Conservation (phyloP, 2,797 vertebrate genomes). For the Eulemur coronatus region DNA sequence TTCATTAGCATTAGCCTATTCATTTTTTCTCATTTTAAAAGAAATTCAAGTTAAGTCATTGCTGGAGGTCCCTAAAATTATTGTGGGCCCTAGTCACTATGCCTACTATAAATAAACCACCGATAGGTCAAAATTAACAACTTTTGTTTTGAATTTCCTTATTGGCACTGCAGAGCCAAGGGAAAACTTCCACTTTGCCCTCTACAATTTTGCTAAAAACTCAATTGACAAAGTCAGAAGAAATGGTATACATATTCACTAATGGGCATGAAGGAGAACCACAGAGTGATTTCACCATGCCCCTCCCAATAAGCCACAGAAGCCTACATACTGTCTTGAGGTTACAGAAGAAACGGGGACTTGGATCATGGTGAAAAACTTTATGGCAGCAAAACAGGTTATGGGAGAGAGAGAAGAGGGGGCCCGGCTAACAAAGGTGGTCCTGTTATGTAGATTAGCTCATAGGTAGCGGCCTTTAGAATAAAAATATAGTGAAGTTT, state of each 20-base stretch:
- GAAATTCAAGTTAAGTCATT: background rate
- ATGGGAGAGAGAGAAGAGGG: background rate
- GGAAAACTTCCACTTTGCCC: background rate
- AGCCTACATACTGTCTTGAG: too few species aligned
- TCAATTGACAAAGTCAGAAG: background rate
- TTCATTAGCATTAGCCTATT: background rate
- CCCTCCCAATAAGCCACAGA: background rate
- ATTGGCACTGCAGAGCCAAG: background rate
- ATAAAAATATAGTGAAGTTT: background rate
- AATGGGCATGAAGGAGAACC: background rate
- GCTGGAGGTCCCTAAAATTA: background rate
- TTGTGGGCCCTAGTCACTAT: fast-evolving
- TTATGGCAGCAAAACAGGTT: background rate
- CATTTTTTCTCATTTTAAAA: constrained; percentile 1
- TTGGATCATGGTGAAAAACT: background rate
- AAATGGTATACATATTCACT: background rate
- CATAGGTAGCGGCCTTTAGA: background rate
- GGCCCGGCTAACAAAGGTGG: background rate
- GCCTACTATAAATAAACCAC: background rate
- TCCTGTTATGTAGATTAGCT: background rate
- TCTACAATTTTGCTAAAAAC: background rate
- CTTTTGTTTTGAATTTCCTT: background rate
- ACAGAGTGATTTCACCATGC: background rate
- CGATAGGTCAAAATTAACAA: background rate
- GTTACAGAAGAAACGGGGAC: background rate